Conservation (phyloP, 2,113 vertebrate species). For the Dipodomys ordii region DNA sequence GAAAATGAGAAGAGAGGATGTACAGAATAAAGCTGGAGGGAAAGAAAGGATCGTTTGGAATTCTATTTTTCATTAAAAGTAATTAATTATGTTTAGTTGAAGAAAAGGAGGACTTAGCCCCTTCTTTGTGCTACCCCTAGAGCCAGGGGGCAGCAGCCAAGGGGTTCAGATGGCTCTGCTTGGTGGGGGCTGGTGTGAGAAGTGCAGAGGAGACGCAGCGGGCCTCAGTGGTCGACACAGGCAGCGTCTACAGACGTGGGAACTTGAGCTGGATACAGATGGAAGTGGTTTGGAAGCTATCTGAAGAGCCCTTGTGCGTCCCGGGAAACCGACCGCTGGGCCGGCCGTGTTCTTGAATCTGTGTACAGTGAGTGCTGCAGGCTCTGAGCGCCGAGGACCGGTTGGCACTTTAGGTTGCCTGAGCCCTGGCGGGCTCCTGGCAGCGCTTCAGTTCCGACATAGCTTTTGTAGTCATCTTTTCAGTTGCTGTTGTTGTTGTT, state of each 20-base stretch:
- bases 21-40: conserved; percentile 29
- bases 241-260: neutral
- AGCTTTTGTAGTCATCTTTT: neutral
- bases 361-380: neutral
- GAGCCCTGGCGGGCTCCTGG: neutral
- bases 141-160: neutral
- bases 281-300: neutral
- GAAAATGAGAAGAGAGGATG: neutral
- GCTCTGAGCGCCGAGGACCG: neutral
- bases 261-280: neutral
- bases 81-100: neutral
- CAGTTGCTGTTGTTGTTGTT: no score
- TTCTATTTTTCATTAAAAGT: conserved; percentile 37
- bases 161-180: neutral
- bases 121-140: neutral
- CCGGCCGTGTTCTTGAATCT: neutral
- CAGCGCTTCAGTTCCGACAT: neutral
- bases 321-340: neutral
- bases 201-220: neutral
- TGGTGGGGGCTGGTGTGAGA: neutral
- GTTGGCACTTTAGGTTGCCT: neutral
- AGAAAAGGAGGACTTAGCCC: neutral
- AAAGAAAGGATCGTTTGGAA: conserved; percentile 20
- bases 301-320: neutral
- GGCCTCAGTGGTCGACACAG: neutral